phyloP scores from a whole-genome alignment of 2,113 vertebrate species.

The Panurus biarmicus region DNA sequence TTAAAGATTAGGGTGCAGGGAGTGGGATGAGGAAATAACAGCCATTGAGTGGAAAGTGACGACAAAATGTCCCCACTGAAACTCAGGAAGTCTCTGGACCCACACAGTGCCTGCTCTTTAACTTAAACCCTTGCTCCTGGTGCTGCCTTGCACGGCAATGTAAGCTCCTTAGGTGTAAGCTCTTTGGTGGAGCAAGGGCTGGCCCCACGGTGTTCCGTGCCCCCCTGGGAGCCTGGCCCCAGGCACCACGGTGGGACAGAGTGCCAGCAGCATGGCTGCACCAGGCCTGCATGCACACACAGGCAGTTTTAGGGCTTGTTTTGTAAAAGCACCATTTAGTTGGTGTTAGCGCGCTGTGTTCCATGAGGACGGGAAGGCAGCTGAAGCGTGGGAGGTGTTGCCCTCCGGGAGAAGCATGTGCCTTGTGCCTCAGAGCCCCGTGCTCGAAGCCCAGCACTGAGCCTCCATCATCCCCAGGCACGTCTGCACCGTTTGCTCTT shows the following conservation, averaged over 20 bases:
- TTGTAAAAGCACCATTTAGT: neutral
- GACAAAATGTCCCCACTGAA: neutral
- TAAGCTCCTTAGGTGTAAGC: slow-evolving; percentile 39
- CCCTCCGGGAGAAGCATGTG: fast-evolving
- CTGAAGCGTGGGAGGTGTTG: neutral
- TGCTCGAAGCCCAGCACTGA: neutral
- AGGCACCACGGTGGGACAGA: fast-evolving
- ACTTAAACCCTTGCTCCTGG: neutral
- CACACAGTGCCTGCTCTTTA: neutral
- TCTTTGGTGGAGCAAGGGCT: neutral
- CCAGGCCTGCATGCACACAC: fast-evolving
- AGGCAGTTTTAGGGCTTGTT: neutral
- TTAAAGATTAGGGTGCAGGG: neutral
- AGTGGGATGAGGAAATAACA: neutral
- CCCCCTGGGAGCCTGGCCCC: neutral
- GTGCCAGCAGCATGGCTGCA: fast-evolving
- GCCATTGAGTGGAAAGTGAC: neutral
- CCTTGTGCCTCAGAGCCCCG: fast-evolving
- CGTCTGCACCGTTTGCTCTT: fast-evolving
- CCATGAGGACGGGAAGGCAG: neutral
- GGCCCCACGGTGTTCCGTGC: fast-evolving
- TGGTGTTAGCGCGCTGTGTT: neutral
- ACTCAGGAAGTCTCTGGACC: neutral
- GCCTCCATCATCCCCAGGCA: neutral
- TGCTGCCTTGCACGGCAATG: fast-evolving